These are phyloP conservation scores for Aleiodes leptofemur DNA, from an alignment of 2,888 invertebrate species.

Conservation along the genomic window DNA sequence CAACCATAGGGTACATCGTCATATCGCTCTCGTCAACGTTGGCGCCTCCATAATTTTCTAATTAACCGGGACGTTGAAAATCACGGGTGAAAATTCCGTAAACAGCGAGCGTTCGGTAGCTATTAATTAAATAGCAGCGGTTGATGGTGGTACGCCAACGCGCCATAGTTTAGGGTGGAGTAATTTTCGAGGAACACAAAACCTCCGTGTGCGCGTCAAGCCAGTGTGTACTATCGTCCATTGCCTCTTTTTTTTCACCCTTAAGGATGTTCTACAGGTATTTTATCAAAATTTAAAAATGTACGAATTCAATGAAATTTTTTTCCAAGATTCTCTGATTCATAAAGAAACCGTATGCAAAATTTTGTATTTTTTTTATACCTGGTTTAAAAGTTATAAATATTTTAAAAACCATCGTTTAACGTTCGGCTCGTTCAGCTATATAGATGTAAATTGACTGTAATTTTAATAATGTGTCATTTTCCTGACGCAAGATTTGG, in stretches of 20 bases:
- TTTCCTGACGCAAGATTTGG: too few relatives aligned
- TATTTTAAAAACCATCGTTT: too few relatives aligned
- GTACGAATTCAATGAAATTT: too few relatives aligned
- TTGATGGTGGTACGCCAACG: conserved; percentile 57
- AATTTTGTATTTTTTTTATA: too few relatives aligned
- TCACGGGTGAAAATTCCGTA: conserved; percentile 63
- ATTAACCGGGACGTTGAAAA: conserved; percentile 60
- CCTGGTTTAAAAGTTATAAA: too few relatives aligned
- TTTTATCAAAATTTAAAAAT: too few relatives aligned
- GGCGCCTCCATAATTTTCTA: conserved; percentile 59
- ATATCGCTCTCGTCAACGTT: conserved; percentile 41
- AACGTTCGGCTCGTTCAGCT: too few relatives aligned
- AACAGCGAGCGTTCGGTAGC: conserved; percentile 62
- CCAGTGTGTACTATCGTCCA: conserved; percentile 34
- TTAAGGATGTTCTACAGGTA: too few relatives aligned
- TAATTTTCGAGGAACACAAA: conserved; percentile 61
- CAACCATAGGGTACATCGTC: conserved; percentile 28
- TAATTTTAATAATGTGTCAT: too few relatives aligned
- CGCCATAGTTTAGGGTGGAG: conserved; percentile 49
- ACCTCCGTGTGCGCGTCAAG: conserved; percentile 49
- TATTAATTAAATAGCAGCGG: conserved; percentile 66
- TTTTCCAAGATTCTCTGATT: too few relatives aligned
- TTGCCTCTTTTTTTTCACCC: conserved; percentile 24
- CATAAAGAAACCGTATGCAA: too few relatives aligned
- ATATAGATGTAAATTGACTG: too few relatives aligned